phyloP scores from a whole-genome alignment of 2,888 invertebrate species.

The Neuroscelio doddi region DNA sequence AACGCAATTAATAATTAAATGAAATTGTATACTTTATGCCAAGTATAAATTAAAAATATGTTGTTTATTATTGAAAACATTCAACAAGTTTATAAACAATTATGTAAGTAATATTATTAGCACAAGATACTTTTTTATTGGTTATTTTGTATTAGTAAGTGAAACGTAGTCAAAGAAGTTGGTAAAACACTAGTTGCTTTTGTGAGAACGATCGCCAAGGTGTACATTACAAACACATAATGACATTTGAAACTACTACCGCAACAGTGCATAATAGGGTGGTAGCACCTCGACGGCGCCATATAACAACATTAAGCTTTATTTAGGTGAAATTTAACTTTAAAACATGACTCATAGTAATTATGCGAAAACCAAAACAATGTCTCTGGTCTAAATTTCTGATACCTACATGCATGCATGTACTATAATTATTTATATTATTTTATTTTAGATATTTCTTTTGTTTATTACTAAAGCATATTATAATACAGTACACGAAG shows the following conservation, averaged over 20 bases:
- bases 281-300: conserved; percentile 47
- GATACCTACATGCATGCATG: conserved; percentile 63
- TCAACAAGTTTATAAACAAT: too few species aligned
- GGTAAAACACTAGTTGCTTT: conserved; percentile 47
- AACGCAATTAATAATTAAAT: too few species aligned
- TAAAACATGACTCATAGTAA: conserved; percentile 69
- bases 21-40: too few species aligned
- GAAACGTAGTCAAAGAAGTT: conserved; percentile 46
- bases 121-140: too few species aligned
- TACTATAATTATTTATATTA: too few species aligned
- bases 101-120: too few species aligned
- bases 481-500: too few species aligned
- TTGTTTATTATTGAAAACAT: too few species aligned
- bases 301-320: conserved; percentile 69
- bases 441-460: conserved; percentile 4
- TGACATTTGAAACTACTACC: conserved; percentile 53
- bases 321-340: conserved; percentile 70
- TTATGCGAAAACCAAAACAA: conserved; percentile 69
- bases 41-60: too few species aligned
- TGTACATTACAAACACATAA: conserved; percentile 49
- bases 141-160: too few species aligned
- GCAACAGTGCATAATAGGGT: conserved; percentile 50
- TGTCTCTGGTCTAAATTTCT: conserved; percentile 59
- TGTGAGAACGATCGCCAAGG: conserved; percentile 48
- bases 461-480: too few species aligned